A percentile compares a stretch with the other conserved stretches of the same genome.
phyloP scores from a whole-genome alignment of 1,140 invertebrate genomes.

The Doryteuthis pealeii region DNA sequence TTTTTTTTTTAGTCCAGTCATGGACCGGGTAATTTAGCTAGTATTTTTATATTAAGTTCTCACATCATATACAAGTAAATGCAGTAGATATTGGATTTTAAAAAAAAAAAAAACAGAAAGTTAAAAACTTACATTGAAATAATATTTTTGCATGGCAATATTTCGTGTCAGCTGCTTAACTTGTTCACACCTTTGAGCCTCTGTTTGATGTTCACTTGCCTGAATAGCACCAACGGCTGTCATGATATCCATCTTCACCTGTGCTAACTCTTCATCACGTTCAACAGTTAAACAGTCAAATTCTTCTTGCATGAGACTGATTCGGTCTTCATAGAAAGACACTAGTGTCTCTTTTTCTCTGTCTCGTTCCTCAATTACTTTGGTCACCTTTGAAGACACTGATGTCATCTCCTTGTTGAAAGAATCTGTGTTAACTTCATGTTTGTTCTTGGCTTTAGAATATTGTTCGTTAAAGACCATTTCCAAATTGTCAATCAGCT shows the following conservation, averaged over 20 bases:
- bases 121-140: constrained; percentile 31
- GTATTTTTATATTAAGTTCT: too few species aligned
- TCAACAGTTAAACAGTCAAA: constrained; percentile 38
- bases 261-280: constrained; percentile 51
- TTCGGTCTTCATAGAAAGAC: constrained; percentile 43
- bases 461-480: constrained; percentile 45
- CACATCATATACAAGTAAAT: too few species aligned
- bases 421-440: constrained; percentile 47
- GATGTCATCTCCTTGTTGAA: constrained; percentile 44
- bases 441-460: constrained; percentile 40
- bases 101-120: too few species aligned
- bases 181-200: constrained; percentile 36
- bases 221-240: constrained; percentile 52
- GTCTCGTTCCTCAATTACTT: constrained; percentile 41
- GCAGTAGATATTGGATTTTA: too few species aligned
- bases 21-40: too few species aligned
- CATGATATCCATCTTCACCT: constrained; percentile 50
- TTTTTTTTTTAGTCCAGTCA: too few species aligned
- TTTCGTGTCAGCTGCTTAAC: constrained; percentile 39
- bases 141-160: constrained; percentile 37
- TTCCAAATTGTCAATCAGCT: constrained; percentile 42
- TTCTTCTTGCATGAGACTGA: constrained; percentile 43
- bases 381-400: constrained; percentile 36
- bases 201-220: constrained; percentile 47
- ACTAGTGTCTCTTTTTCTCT: constrained; percentile 37